Base-by-base conservation (phyloP, 2,888 invertebrate genomes). In the Tetropium fuscum region DNA sequence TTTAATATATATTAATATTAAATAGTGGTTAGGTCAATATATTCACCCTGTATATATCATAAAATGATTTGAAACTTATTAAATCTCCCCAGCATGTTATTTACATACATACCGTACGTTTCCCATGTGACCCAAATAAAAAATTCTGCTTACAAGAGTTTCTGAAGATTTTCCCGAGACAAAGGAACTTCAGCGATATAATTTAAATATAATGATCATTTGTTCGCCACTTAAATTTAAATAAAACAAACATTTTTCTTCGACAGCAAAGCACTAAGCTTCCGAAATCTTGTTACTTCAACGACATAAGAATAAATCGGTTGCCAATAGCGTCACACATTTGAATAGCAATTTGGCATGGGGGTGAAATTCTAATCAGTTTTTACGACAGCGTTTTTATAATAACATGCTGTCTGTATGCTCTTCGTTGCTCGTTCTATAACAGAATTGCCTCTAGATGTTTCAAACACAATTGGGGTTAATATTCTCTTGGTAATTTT, bases 281-380 rank as follows among this genome's bases (percentile, higher is more conserved):
- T 64, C 73, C 66, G 75, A 73, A 79, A 80, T 80, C 80, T 80
- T 79, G 80, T 80, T 80, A 80, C 75, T 74, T 71, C 73, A 77
- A 78, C 80, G 79, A 77, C 78, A 79, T 75, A 76, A 71, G 79
- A 79, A 81, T 80, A 80, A 81, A 81, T 81, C 80, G 81, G 75
- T 80, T 79, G 80, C 81, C 81, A 81, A 80, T 80, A 80, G 78
- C 79, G 77, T 75, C 78, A 78, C 80, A 80, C 80, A 81, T 81
- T 81, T 81, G 81, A 81, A 81, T 81, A 80, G 79, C 80, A 80
- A 81, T 80, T 80, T 80, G 78, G 80, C 76, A 79, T 77, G 75
- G 76, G 78, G 78, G 78, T 77, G 77, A 79, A 80, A 80, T 80
- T 80, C 80, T 81, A 81, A 81, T 81, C 81, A 81, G 80, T 78